phyloP scores from a whole-genome alignment of 1,140 invertebrate species.

The Polypedilum pembai region DNA sequence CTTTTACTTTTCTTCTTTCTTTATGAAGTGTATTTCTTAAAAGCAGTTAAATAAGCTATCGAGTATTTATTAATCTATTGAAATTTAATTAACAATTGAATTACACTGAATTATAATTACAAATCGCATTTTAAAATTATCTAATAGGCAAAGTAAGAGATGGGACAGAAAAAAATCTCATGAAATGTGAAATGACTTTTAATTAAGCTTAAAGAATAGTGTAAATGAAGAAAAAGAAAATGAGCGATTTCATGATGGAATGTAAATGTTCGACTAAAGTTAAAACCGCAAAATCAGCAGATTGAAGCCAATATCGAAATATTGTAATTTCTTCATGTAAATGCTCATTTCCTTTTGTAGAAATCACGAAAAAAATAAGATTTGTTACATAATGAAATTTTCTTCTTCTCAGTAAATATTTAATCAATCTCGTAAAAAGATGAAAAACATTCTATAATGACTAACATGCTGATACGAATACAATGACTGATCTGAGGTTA shows the following conservation, averaged over 20 bases:
- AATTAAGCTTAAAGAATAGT: not conserved
- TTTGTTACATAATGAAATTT: too few species aligned
- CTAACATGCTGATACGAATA: not conserved
- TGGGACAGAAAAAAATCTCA: not conserved
- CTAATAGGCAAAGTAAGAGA: too few species aligned
- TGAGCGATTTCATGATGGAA: not conserved
- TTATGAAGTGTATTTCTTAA: too few species aligned
- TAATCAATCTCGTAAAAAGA: not conserved
- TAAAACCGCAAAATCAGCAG: not conserved
- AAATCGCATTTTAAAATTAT: too few species aligned
- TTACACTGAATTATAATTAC: too few species aligned
- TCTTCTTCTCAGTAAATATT: not conserved
- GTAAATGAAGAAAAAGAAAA: not conserved
- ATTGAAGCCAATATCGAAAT: not conserved
- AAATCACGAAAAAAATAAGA: too few species aligned
- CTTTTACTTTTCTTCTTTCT: too few species aligned
- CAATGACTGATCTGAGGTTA: conserved; percentile 22
- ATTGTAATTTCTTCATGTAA: conserved; percentile 10
- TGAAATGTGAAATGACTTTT: conserved; percentile 7
- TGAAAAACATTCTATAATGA: not conserved
- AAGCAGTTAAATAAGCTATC: too few species aligned
- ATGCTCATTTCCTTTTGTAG: conserved; percentile 4
- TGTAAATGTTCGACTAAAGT: not conserved
- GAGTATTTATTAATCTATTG: too few species aligned
- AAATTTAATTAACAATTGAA: too few species aligned